Evolutionary conservation across 2,888 invertebrate genomes (phyloP).

Genomic region (Conus canariensis): DNA sequence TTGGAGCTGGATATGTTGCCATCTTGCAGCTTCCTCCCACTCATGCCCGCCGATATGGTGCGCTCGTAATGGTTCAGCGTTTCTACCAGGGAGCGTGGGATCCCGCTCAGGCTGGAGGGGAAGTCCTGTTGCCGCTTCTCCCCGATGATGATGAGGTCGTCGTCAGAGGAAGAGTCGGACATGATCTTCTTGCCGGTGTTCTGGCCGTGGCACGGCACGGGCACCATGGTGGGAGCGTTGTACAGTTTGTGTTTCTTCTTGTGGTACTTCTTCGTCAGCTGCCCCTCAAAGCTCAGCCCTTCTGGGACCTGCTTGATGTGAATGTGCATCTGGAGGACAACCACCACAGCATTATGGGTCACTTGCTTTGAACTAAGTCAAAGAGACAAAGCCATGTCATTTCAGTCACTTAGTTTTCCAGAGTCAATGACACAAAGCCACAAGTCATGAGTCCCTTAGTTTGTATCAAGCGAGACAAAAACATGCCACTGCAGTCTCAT

Average conservation of each 20-base stretch:
- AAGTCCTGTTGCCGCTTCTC: constrained; percentile 41
- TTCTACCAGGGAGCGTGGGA: constrained; percentile 39
- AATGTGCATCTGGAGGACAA: constrained; percentile 59
- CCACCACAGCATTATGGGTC: neutral
- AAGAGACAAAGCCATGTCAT: neutral
- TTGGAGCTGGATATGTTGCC: constrained; percentile 41
- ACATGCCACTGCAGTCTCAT: too few relatives aligned
- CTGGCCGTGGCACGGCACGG: constrained; percentile 43
- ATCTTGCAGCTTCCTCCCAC: constrained; percentile 49
- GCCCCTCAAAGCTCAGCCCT: constrained; percentile 46
- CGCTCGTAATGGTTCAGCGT: constrained; percentile 42
- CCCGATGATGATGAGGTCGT: constrained; percentile 52
- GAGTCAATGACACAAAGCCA: neutral
- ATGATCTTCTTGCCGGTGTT: constrained; percentile 14
- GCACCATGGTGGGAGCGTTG: constrained; percentile 54
- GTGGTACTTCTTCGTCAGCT: constrained; percentile 46
- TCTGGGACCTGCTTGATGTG: constrained; percentile 58
- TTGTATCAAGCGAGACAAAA: too few relatives aligned
- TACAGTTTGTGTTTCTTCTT: constrained; percentile 52
- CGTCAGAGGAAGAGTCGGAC: constrained; percentile 43
- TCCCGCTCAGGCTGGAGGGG: constrained; percentile 11
- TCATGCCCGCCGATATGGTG: constrained; percentile 43
- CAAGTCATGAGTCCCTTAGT: too few relatives aligned
- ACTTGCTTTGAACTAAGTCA: neutral
- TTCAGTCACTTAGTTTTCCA: too few relatives aligned